Base-by-base conservation (phyloP, 2,113 vertebrate genomes). In the Lepisosteus oculatus region DNA sequence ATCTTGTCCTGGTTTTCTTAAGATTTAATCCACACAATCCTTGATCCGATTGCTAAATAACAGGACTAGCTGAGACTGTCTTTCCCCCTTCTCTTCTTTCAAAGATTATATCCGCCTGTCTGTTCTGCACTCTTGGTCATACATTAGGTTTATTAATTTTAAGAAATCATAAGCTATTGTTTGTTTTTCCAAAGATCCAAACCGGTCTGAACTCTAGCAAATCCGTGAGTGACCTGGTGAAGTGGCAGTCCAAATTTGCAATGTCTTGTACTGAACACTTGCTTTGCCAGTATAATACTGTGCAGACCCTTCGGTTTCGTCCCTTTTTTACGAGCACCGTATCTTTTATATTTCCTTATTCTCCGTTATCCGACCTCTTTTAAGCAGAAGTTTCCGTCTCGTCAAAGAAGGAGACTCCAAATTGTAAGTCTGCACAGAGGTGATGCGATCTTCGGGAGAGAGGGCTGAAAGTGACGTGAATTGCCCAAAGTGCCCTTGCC, bases 1-100 rank as follows among this genome's bases (percentile, higher is more conserved):
- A 71, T 71, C 83, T 81, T 76, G 78, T 80, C 82, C 80, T 79
- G 87, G 72, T 81, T 85, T 83, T 84, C 78, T 71, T 78, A 64
- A 67, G 75, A 55, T 76, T 83, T 86, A 91, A 90, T 90, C 89
- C 88, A 89, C 79, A 83, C 83, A 85, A 90, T 86, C 87, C 89
- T 81, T 76, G 85, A 87, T 83, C 85, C 85, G 83, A 79, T 77
- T 72, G 81, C 84, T 76, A 55, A 73, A 56, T 72, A 78, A 78
- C 41, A 17, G 66, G 66, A 76, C 74, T 78, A 77, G 69, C 73
- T 14, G 71, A 29, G 29, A 29, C 15, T 76, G 55, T 67, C 73
- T 44, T 55, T 78, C 74, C 84, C 76, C 67, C 70, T 76, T 73
- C 66, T 78, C 71, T 76, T 81, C 78, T 51, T 61, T 44, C 77